Percentiles rank a stretch among this genome's conserved stretches.
phyloP scores from a whole-genome alignment of 2,113 vertebrate genomes.

The Falco punctatus region DNA sequence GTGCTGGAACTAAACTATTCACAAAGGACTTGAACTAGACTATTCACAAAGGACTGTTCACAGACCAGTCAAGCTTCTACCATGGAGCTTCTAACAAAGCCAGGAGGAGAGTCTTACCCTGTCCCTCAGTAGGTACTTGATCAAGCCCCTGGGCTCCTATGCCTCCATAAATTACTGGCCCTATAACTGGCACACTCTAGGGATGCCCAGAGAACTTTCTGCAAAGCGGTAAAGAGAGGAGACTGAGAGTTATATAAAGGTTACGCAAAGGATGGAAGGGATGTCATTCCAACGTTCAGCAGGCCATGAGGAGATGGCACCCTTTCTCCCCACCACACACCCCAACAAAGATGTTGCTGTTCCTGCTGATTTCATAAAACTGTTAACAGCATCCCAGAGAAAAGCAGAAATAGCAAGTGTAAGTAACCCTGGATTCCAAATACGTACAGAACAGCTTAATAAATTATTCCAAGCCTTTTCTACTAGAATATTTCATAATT shows the following conservation, averaged over 20 bases:
- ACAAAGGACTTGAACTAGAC: not conserved
- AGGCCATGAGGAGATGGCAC: not conserved
- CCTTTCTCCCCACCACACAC: not conserved
- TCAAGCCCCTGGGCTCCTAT: not conserved
- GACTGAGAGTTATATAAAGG: not conserved
- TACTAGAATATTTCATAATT: not conserved
- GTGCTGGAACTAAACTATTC: not conserved
- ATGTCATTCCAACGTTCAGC: not conserved
- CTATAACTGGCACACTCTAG: not conserved
- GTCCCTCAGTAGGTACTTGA: not conserved
- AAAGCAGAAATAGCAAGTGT: not conserved
- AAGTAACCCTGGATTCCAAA: not conserved
- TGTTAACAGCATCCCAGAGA: not conserved
- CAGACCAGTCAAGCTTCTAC: not conserved
- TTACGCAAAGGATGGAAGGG: not conserved
- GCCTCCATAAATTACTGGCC: not conserved
- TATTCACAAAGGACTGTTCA: not conserved
- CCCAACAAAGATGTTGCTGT: not conserved
- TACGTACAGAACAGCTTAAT: not conserved
- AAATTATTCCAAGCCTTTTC: not conserved
- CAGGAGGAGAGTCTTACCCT: conserved; percentile 22
- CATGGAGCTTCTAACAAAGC: not conserved
- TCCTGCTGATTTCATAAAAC: not conserved
- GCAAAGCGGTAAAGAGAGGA: conserved; percentile 9
- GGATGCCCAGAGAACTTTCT: conserved; percentile 5